Base-by-base conservation (phyloP, 2,113 vertebrate species). In the Symphodus melops region DNA sequence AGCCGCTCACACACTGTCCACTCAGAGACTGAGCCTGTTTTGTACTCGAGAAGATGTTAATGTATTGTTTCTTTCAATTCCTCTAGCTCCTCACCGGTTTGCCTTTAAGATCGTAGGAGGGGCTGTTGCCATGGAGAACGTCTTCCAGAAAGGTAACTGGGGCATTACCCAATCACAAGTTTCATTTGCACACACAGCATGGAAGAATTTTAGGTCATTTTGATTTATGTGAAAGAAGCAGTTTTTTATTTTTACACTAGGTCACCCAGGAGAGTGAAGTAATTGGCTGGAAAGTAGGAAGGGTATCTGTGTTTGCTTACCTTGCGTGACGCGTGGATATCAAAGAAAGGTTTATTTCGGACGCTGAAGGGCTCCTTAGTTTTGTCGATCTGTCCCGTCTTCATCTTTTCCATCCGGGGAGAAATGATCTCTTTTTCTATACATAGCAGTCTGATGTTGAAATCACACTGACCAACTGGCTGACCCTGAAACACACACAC, bases 381-480 rank as follows among this genome's bases (percentile, higher is more conserved):
- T 94, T 97, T 99, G 93, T 99, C 96, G 16, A 99, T 98, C 77
- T 96, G 97, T 49, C 98, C 97, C 4, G 74, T 95, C 91, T 97
- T 99, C 95, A 99, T 97, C 92, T 99, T 99, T 77, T 98, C 97
- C 66, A 96, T 95, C 11, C 98, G 94, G 17, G 98, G 97, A 83
- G 91, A 96, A 91, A 99, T 98, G 8, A 99, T 99, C 88, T 99
- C 98, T 84, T 97, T 96, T 89, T 99, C 97, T 85, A 99, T 99
- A 90, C 98, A 99, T 13, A 97, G 84, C 56, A 99, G 95, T 11
- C 97, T 95, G 83, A 95, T 93, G 72, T 95, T 97, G 91, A 99
- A 99, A 90, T 99, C 96, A 79, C 98, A 99, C 39, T 98, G 97
- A 73, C 98, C 98, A 89, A 99, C 98, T 21, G 97, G 96, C 69